A percentile compares a stretch with the other conserved stretches of the same genome.
Conservation (phyloP, 1,140 invertebrate genomes). For the Bombus superbus region DNA sequence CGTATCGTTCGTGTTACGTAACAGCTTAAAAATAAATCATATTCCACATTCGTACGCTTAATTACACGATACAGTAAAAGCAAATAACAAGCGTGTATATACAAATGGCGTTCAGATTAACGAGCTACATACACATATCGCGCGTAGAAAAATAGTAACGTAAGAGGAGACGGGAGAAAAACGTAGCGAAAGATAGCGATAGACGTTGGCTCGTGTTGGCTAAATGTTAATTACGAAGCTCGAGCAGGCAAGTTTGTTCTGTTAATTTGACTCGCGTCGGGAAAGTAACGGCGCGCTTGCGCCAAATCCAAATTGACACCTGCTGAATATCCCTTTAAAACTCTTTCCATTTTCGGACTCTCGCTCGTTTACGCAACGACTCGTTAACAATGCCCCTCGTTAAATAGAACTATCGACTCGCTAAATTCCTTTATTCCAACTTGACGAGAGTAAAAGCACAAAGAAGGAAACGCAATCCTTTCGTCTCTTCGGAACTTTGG, state of each 20-base stretch:
- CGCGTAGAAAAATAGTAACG: not conserved
- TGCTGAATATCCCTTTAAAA: not conserved
- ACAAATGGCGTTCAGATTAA: not conserved
- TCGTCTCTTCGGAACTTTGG: not conserved
- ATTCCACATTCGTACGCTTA: conserved; percentile 21
- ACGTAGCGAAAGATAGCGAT: not conserved
- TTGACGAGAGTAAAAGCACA: not conserved
- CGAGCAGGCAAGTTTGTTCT: not conserved
- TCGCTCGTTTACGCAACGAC: conserved; percentile 33
- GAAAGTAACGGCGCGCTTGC: not conserved
- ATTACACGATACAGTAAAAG: conserved; percentile 27
- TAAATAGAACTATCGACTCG: no score
- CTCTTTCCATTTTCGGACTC: not conserved
- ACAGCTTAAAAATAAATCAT: conserved; percentile 24
- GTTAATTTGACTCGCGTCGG: not conserved
- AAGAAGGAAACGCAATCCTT: not conserved
- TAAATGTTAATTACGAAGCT: conserved; percentile 34
- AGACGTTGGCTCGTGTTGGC: not conserved
- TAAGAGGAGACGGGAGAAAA: not conserved
- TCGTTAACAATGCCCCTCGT: not conserved
- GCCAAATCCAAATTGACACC: not conserved
- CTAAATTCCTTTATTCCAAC: no score
- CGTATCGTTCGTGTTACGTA: conserved; percentile 17
- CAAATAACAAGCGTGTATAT: conserved; percentile 26
- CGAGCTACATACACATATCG: not conserved